Evolutionary conservation across 1,140 invertebrate genomes (phyloP), one percentile per base, ranked within the genome.

Genomic region (Halictus rubicundus): DNA sequence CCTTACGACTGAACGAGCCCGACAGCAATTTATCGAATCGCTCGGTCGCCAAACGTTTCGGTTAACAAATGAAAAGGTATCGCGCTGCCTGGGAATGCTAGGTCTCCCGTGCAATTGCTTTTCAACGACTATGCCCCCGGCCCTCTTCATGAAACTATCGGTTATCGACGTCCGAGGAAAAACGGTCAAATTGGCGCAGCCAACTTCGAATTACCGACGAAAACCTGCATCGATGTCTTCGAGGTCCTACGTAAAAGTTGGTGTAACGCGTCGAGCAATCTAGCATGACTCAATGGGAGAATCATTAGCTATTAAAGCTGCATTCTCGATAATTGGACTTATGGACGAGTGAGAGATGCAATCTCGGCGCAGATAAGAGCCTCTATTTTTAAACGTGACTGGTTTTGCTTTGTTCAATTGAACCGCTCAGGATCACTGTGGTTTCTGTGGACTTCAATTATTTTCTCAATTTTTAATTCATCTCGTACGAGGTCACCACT

Each of bases 21-120:
- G 6, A 32, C 12, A 25, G 37, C 49, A 57, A 75, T 75, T 68
- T 75, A 37, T 64, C 12, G 10, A 25, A 27, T 66, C 21, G 16
- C 21, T 57, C n/a, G 0, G 23, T 42, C 6, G 39, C 39, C 39
- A n/a, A 63, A 61, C 39, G 59, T 23, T 39, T 23, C 10, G 42
- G 39, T 42, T 61, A 21, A 21, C 39, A 9, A 27, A 61, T n/a
- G 54, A 61, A 61, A 37, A 39, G 4, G 57, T 27, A 14, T 39
- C 6, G 39, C 16, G 7, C 7, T 52, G n/a, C 23, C 19, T 4
- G n/a, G 16, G 46, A 5, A 7, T 14, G 52, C 21, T 65, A 9
- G 27, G 25, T 1, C 8, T 14, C 23, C 21, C 21, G 21, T 27
- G 39, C 39, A 14, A 19, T 14, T 12, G 8, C 4, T 10, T 52